A percentile compares a stretch with the other conserved stretches of the same genome.
Conservation (phyloP, 2,113 vertebrate genomes). For the Natator depressus region DNA sequence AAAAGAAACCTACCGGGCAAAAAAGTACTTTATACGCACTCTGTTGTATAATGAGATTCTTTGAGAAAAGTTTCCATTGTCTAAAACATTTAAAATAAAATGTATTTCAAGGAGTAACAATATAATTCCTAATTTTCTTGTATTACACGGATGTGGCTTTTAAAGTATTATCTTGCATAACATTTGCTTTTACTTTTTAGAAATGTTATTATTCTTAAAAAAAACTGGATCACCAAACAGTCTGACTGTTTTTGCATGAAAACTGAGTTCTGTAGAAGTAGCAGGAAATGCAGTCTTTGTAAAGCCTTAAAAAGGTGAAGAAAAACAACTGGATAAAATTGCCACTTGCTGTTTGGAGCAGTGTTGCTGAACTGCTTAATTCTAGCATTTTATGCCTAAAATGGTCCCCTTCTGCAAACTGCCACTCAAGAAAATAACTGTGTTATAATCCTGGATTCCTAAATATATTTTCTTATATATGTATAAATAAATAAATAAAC, state of each 20-base stretch:
- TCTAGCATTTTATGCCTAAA: neutral
- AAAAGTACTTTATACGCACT: constrained; percentile 14
- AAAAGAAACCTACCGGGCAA: constrained; percentile 35
- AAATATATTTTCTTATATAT: neutral
- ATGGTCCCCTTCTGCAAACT: neutral
- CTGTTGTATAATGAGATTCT: neutral
- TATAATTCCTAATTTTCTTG: neutral
- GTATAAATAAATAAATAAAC: too few species aligned
- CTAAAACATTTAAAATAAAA: constrained; percentile 21
- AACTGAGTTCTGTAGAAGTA: neutral
- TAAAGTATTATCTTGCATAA: neutral
- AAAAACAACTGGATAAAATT: neutral
- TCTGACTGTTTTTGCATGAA: neutral
- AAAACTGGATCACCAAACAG: neutral
- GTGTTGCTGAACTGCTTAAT: neutral
- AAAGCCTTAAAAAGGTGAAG: neutral
- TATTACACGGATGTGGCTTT: neutral
- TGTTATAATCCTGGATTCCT: neutral
- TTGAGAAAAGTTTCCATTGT: neutral
- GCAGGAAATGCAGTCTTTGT: neutral
- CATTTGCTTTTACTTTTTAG: neutral
- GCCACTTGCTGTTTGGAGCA: neutral
- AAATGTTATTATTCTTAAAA: neutral
- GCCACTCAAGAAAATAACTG: neutral
- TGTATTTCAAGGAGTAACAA: neutral